These are phyloP conservation scores for Rhodinocichla rosea DNA, from an alignment of 2,113 vertebrate species.

Conservation along the genomic window DNA sequence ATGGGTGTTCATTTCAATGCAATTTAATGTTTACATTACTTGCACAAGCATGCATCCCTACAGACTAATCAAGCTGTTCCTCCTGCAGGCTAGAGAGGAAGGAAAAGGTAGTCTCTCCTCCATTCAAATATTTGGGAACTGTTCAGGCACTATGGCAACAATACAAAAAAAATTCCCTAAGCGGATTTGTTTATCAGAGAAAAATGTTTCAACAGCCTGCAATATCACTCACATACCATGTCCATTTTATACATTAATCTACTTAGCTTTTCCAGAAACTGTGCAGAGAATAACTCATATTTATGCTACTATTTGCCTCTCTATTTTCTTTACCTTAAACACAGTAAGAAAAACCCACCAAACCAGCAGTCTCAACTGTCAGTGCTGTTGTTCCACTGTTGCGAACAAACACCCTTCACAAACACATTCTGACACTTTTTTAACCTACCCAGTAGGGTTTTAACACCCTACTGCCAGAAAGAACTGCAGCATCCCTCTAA, in stretches of 20 bases:
- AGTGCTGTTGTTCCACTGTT: not conserved
- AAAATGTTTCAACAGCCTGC: not conserved
- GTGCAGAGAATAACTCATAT: not conserved
- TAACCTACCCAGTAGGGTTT: not conserved
- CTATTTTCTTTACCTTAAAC: not conserved
- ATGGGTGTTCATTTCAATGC: not conserved
- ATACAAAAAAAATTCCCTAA: not conserved
- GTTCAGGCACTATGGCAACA: not conserved
- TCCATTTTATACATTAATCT: not conserved
- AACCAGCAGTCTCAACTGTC: not conserved
- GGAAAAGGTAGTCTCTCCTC: slow-evolving; percentile 16
- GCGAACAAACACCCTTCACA: not conserved
- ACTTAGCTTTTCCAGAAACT: not conserved
- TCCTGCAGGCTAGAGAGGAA: slow-evolving; percentile 3
- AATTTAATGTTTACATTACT: not conserved
- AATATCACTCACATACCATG: not conserved
- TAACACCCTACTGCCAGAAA: not conserved
- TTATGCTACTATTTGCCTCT: not conserved
- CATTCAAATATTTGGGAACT: not conserved
- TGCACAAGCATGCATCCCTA: not conserved
- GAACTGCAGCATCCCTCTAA: not conserved
- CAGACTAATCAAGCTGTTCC: not conserved
- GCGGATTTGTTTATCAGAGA: not conserved
- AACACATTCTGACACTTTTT: not conserved
- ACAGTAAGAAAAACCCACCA: not conserved